These are phyloP conservation scores for Habropoda laboriosa DNA, from an alignment of 1,140 invertebrate genomes.

Conservation along the genomic window DNA sequence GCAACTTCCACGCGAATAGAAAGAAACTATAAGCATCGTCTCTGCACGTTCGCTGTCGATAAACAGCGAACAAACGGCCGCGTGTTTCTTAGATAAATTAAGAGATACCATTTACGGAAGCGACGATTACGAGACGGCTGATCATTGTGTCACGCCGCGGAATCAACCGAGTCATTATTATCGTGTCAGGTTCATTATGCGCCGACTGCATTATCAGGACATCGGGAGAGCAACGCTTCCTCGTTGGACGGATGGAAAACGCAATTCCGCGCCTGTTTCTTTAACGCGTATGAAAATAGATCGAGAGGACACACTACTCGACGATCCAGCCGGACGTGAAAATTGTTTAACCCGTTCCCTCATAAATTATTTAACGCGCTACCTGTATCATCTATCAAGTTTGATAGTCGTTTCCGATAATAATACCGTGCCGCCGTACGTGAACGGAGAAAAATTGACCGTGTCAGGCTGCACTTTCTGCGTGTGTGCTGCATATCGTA, in stretches of 20 bases:
- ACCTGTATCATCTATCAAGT: conserved; percentile 56
- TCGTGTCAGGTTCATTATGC: conserved; percentile 64
- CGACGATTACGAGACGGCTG: not conserved
- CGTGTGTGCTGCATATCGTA: too few relatives aligned
- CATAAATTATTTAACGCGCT: conserved; percentile 66
- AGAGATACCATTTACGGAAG: conserved; percentile 23
- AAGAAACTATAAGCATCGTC: too few relatives aligned
- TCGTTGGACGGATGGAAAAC: conserved; percentile 39
- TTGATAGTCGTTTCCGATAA: conserved; percentile 55
- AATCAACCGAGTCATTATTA: conserved; percentile 64
- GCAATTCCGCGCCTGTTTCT: conserved; percentile 26
- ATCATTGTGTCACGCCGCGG: conserved; percentile 30
- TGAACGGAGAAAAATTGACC: not conserved
- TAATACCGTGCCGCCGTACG: conserved; percentile 23
- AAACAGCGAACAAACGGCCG: not conserved
- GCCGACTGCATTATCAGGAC: conserved; percentile 27
- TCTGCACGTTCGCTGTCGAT: not conserved
- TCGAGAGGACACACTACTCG: conserved; percentile 38
- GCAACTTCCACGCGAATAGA: too few relatives aligned
- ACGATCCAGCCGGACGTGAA: conserved; percentile 60
- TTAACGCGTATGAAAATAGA: conserved; percentile 49
- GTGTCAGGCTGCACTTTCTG: not conserved
- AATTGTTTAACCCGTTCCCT: conserved; percentile 65
- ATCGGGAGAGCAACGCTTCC: conserved; percentile 21
- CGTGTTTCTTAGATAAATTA: not conserved